Percentiles rank a stretch among this genome's conserved stretches.
These are phyloP conservation scores for Propithecus deckenii DNA, from an alignment of 2,797 vertebrate species.

Conservation along the genomic window DNA sequence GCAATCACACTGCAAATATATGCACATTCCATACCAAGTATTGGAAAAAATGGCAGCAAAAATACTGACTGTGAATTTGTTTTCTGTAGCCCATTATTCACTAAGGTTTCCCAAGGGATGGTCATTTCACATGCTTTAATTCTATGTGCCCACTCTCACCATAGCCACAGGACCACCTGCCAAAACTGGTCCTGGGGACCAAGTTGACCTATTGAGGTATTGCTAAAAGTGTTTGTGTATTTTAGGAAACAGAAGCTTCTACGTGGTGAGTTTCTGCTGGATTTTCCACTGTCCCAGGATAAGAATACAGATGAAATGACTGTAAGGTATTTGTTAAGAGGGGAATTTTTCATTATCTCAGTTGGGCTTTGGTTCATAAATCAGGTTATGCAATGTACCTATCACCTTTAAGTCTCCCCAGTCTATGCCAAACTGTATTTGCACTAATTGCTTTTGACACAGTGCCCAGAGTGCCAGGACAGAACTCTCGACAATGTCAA, in stretches of 20 bases:
- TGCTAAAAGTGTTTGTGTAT: background rate
- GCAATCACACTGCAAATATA: background rate
- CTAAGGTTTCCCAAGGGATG: background rate
- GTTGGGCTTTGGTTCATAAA: background rate
- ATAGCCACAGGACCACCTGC: background rate
- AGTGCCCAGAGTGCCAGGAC: background rate
- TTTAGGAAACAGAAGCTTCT: constrained; percentile 1
- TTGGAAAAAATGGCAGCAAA: background rate
- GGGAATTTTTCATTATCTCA: constrained; percentile 9
- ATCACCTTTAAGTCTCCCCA: background rate
- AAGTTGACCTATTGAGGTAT: background rate
- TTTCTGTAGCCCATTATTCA: background rate
- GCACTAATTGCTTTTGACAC: background rate
- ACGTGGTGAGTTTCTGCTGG: background rate
- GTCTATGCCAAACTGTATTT: background rate
- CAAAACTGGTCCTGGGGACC: background rate
- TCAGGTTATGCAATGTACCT: background rate
- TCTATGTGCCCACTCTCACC: background rate
- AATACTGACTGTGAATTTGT: background rate
- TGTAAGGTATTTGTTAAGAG: constrained; percentile 21
- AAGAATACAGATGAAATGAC: background rate
- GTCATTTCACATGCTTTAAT: background rate
- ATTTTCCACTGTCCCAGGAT: background rate
- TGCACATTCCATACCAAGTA: background rate
- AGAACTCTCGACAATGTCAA: background rate